phyloP scores from a whole-genome alignment of 2,797 vertebrate genomes.

The Falco biarmicus region DNA sequence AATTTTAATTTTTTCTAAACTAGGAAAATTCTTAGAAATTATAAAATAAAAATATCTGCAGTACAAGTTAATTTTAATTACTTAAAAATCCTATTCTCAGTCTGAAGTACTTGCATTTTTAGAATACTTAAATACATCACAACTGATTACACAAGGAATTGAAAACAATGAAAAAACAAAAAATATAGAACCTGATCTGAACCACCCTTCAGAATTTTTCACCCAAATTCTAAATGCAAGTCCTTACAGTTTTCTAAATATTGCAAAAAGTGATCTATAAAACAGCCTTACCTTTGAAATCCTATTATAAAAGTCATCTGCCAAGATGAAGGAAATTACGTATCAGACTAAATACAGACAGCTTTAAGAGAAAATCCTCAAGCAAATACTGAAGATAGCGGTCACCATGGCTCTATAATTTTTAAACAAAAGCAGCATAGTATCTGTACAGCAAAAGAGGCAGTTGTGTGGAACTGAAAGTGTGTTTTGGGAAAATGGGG shows the following conservation, averaged over 20 bases:
- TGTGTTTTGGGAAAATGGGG: background rate
- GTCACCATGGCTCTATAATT: background rate
- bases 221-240: background rate
- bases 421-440: background rate
- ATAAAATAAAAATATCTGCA: background rate
- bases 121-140: background rate
- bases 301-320: constrained; percentile 8
- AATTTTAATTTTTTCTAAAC: background rate
- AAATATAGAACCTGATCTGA: background rate
- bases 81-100: background rate
- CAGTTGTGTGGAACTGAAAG: background rate
- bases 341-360: background rate
- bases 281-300: constrained; percentile 20
- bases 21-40: background rate
- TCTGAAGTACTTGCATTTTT: background rate
- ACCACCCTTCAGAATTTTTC: background rate
- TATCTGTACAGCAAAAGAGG: background rate
- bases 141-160: background rate
- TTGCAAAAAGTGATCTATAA: background rate
- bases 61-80: background rate
- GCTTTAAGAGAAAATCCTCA: background rate
- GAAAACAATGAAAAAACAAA: background rate
- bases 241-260: background rate
- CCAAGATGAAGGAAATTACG: background rate
- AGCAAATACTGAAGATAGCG: background rate